Evolutionary conservation across 2,113 vertebrate species (phyloP).

Genomic region (Gallinago undulata): DNA sequence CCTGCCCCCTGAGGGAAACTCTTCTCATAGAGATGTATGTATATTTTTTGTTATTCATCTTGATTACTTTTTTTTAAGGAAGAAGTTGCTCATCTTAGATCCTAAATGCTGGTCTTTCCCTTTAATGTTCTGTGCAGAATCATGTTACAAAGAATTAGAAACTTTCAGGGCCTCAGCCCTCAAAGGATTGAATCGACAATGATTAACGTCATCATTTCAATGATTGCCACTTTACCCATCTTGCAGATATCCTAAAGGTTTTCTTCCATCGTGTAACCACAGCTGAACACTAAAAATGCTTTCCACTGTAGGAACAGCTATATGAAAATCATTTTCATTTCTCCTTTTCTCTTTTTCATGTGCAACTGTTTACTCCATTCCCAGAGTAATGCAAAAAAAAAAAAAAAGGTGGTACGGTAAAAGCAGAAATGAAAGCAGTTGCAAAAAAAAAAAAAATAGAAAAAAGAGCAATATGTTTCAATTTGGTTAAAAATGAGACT

Average conservation of each 20-base stretch:
- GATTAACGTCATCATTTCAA: neutral
- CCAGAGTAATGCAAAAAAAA: neutral
- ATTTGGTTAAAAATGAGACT: neutral
- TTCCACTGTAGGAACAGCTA: neutral
- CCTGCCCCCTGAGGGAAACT: neutral
- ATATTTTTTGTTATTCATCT: neutral
- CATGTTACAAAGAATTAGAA: conserved; percentile 23
- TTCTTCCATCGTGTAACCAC: neutral
- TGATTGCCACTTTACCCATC: neutral
- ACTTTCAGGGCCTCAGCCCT: conserved; percentile 2
- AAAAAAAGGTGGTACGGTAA: neutral
- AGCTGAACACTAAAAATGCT: neutral
- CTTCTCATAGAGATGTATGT: neutral
- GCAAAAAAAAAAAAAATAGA: neutral
- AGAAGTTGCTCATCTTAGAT: neutral
- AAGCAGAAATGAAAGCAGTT: conserved; percentile 35
- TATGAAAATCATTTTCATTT: neutral
- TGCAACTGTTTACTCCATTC: conserved; percentile 34
- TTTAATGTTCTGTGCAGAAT: neutral
- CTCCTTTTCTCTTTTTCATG: conserved; percentile 23
- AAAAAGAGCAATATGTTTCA: neutral
- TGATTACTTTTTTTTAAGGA: neutral
- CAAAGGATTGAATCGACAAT: neutral
- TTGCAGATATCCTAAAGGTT: neutral
- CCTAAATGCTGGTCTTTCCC: neutral